Base-by-base conservation (phyloP, 2,888 invertebrate species). In the Abrostola tripartita region DNA sequence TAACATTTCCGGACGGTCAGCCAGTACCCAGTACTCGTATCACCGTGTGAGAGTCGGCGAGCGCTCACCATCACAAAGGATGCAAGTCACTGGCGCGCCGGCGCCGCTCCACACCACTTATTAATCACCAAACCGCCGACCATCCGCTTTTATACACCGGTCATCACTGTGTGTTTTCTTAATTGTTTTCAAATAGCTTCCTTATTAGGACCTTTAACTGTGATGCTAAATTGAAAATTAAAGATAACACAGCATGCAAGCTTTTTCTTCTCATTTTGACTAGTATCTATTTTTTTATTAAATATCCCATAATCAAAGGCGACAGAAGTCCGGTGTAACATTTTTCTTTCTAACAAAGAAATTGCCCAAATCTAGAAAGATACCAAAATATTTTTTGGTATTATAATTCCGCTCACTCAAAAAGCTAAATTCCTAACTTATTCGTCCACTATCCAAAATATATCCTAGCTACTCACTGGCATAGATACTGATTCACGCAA, bases 41-140 rank as follows among this genome's bases (percentile, higher is more conserved):
- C 62, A 72, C 80, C 82, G 86, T 86, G 87, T 81, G 87, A 86
- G 81, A 78, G 85, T 68, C 81, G 85, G 75, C 79, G 66, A 60
- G 65, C 12, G 71, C 54, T 47, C 64, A 62, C 42, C 74, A 65
- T 68, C 73, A 69, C 80, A 77, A 78, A 74, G 79, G 71, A 73
- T 74, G 94, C 94, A 93, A 94, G 94, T 94, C 94, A 94, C 82
- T 81, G 90, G 84, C 90, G 79, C 78, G 82, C 83, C 90, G 88
- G 89, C 86, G 79, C 78, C 65, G 61, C 49, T 53, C 59, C 84
- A 79, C 81, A 75, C 88, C 86, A 84, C 87, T 92, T 89, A 94
- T 92, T 93, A 92, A 82, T 79, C 79, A 79, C 83, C 89, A 84
- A 52, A 84, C 89, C 89, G 90, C 88, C 88, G 88, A 84, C 86